A percentile compares a stretch with the other conserved stretches of the same genome.
phyloP scores from a whole-genome alignment of 2,888 invertebrate species.

The Sialis fuliginosa region DNA sequence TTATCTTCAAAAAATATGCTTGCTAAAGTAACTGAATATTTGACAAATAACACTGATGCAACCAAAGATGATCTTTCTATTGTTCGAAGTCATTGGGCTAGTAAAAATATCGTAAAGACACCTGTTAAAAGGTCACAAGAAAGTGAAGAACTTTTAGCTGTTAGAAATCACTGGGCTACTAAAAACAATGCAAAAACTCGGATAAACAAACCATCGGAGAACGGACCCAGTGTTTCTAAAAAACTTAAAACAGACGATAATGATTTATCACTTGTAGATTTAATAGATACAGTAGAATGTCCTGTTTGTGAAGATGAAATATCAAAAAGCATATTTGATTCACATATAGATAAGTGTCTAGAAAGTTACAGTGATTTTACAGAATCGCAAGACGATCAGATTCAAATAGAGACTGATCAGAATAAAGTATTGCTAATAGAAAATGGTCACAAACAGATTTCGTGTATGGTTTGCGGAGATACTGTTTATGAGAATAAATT shows the following conservation, averaged over 20 bases:
- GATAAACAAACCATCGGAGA: too few species aligned
- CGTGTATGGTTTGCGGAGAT: constrained; percentile 26
- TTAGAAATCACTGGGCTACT: too few species aligned
- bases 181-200: too few species aligned
- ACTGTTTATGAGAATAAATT: constrained; percentile 18
- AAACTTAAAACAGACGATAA: too few species aligned
- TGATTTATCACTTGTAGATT: constrained; percentile 2
- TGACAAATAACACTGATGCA: not conserved
- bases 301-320: constrained; percentile 1
- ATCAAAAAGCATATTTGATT: constrained; percentile 12
- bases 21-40: not conserved
- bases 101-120: constrained; percentile 15
- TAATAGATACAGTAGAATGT: constrained; percentile 7
- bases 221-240: too few species aligned
- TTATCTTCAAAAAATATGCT: not conserved
- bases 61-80: constrained; percentile 13
- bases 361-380: constrained; percentile 27
- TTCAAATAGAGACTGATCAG: not conserved
- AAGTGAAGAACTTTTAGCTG: too few species aligned
- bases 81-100: constrained; percentile 24
- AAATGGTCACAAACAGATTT: constrained; percentile 8
- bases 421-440: not conserved
- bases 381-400: constrained; percentile 14
- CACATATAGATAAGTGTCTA: constrained; percentile 33
- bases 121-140: not conserved